phyloP scores from a whole-genome alignment of 92 coral and sea anemone species.

The Meandrina meandrites region DNA sequence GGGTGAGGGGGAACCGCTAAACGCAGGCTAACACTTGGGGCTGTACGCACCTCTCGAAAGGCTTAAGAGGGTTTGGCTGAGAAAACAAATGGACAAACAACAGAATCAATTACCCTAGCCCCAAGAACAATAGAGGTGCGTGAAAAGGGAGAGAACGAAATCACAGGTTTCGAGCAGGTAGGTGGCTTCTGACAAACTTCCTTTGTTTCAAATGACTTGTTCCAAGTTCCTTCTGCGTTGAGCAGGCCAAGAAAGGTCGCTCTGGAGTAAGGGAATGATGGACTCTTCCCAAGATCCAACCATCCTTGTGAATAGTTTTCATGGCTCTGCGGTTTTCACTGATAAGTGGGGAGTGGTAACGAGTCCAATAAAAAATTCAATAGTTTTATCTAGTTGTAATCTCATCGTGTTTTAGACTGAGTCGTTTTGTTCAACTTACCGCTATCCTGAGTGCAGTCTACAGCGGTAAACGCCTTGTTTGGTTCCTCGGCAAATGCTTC shows the following conservation, averaged over 20 bases:
- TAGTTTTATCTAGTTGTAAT: not conserved
- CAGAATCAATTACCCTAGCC: no score
- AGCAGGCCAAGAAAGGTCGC: not conserved
- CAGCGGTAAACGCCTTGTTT: conserved; percentile 81
- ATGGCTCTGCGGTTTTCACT: not conserved
- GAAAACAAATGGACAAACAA: no score
- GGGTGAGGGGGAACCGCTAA: no score
- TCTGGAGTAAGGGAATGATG: not conserved
- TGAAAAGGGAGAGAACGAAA: no score
- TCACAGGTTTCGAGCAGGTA: no score
- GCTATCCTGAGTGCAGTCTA: conserved; percentile 84
- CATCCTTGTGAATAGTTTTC: not conserved
- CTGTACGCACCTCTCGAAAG: no score
- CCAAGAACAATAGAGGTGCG: no score
- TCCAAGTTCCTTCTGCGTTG: not conserved
- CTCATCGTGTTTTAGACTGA: not conserved
- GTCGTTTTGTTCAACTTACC: conserved; percentile 39
- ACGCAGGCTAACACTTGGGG: no score
- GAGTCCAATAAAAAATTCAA: no score
- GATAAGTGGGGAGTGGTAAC: not conserved
- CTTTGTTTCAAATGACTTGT: not conserved
- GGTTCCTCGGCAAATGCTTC: conserved; percentile 62
- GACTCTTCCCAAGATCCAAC: not conserved
- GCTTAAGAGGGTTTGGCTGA: no score
- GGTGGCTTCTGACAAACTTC: no score